These are phyloP conservation scores for Synanthedon myopaeformis DNA, from an alignment of 2,888 invertebrate species.

Conservation along the genomic window DNA sequence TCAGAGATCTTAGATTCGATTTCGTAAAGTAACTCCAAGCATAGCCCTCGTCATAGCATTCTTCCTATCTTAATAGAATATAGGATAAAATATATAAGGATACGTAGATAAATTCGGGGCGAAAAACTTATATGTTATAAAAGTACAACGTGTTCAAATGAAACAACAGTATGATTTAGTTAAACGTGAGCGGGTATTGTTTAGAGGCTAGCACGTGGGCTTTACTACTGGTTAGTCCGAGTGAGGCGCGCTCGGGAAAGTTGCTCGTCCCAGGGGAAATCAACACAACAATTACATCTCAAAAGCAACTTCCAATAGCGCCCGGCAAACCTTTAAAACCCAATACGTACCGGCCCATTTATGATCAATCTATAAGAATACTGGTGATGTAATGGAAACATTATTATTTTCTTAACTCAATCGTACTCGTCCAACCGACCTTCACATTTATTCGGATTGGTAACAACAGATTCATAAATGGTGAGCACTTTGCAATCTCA, in stretches of 20 bases:
- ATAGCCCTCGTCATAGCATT: too few species aligned
- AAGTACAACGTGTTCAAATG: neutral
- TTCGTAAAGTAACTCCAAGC: too few species aligned
- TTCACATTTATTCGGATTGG: neutral
- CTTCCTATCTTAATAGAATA: too few species aligned
- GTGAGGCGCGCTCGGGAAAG: conserved; percentile 33
- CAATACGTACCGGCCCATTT: conserved; percentile 7
- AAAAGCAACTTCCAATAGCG: conserved; percentile 57
- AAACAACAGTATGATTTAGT: conserved; percentile 1
- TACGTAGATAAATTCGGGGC: too few species aligned
- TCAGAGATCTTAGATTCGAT: too few species aligned
- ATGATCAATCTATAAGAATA: neutral
- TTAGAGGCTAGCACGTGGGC: conserved; percentile 23
- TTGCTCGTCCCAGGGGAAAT: conserved; percentile 55
- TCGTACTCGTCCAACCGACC: neutral
- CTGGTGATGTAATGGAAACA: neutral
- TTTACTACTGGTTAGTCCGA: conserved; percentile 30
- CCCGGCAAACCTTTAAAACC: conserved; percentile 45
- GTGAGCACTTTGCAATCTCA: neutral
- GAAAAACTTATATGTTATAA: too few species aligned
- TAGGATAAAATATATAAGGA: too few species aligned
- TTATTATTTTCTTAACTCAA: neutral
- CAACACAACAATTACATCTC: conserved; percentile 64
- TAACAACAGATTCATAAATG: neutral
- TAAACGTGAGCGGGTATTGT: conserved; percentile 25